These are phyloP conservation scores for Hirundichthys speculiger DNA, from an alignment of 2,113 vertebrate genomes.

Conservation along the genomic window DNA sequence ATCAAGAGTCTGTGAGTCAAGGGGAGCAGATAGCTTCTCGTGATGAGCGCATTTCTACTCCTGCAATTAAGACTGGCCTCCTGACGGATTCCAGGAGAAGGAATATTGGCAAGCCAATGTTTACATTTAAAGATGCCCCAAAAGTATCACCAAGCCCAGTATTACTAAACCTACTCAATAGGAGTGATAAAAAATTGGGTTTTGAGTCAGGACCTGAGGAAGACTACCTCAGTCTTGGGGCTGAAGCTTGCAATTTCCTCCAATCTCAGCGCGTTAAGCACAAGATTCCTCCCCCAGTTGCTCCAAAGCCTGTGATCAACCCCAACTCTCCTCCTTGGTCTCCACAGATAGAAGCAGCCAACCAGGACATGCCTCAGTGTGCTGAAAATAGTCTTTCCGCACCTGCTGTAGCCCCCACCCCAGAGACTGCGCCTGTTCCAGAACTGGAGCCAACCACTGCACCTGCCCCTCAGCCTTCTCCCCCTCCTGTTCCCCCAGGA, in stretches of 20 bases:
- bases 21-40: constrained; percentile 93
- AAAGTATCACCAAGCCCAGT: constrained; percentile 94
- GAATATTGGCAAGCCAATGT: constrained; percentile 91
- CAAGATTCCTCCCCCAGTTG: constrained; percentile 94
- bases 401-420: constrained; percentile 76
- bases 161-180: constrained; percentile 91
- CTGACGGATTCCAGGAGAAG: constrained; percentile 87
- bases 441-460: constrained; percentile 77
- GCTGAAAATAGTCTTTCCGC: constrained; percentile 80
- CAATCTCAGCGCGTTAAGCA: constrained; percentile 85
- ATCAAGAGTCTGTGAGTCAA: constrained; percentile 81
- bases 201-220: constrained; percentile 94
- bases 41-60: constrained; percentile 93
- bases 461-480: constrained; percentile 67
- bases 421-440: constrained; percentile 69
- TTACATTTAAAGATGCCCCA: constrained; percentile 92
- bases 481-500: constrained; percentile 58
- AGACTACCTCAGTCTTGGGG: constrained; percentile 97
- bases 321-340: constrained; percentile 88
- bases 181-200: constrained; percentile 85
- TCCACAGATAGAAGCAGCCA: constrained; percentile 71
- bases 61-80: constrained; percentile 91
- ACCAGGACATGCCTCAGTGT: constrained; percentile 83
- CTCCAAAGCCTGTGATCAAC: constrained; percentile 90
- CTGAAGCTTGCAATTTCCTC: constrained; percentile 98